Evolutionary conservation across 2,888 invertebrate species (phyloP).

Genomic region (Bellardia pandia): DNA sequence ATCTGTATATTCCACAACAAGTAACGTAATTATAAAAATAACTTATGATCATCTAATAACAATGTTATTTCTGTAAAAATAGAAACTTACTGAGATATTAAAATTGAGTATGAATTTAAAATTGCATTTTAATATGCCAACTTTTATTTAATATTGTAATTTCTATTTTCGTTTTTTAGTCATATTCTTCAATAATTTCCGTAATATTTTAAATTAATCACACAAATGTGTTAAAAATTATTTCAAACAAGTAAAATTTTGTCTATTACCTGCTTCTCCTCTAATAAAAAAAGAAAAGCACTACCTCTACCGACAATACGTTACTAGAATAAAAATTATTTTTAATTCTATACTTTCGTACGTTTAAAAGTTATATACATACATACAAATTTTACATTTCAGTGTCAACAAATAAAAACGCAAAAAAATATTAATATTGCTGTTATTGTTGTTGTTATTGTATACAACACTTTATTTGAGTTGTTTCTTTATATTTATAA

Average conservation of each 20-base stretch:
- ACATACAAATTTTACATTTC: slow-evolving; percentile 45
- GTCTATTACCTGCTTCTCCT: neutral
- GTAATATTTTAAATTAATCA: slow-evolving; percentile 14
- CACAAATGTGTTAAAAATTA: neutral
- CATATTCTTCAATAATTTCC: slow-evolving; percentile 21
- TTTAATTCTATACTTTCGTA: neutral
- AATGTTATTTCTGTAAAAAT: too few species aligned
- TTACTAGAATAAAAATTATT: slow-evolving; percentile 24
- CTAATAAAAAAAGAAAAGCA: neutral
- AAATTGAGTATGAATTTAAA: too few species aligned
- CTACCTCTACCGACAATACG: slow-evolving; percentile 8
- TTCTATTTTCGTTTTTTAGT: neutral
- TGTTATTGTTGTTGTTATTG: neutral
- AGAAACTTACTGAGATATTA: too few species aligned
- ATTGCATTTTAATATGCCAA: neutral
- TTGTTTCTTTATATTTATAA: neutral
- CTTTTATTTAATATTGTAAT: neutral
- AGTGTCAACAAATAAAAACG: slow-evolving; percentile 49
- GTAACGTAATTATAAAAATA: too few species aligned
- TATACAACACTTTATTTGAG: slow-evolving; percentile 7
- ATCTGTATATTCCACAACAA: neutral
- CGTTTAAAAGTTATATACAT: neutral
- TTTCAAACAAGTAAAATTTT: slow-evolving; percentile 10
- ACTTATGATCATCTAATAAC: too few species aligned
- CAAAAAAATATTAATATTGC: slow-evolving; percentile 41